Evolutionary conservation across 2,113 vertebrate genomes (phyloP).

Genomic region (Lutjanus erythropterus): DNA sequence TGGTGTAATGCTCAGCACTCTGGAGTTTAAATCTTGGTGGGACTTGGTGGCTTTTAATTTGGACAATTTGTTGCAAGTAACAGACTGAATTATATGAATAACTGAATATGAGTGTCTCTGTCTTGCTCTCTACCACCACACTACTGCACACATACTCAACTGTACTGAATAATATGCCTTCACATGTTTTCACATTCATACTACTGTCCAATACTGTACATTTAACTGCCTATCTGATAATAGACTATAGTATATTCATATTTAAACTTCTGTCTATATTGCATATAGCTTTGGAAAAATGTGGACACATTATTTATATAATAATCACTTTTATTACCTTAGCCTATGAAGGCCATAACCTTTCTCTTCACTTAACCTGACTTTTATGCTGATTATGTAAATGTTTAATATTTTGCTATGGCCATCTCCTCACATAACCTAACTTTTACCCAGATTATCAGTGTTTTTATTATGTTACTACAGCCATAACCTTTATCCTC

Average conservation of each 20-base stretch:
- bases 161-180: too few species aligned
- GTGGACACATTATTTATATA: not conserved
- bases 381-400: not conserved
- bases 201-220: too few species aligned
- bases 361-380: not conserved
- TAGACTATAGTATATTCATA: too few species aligned
- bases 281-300: not conserved
- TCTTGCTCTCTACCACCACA: too few species aligned
- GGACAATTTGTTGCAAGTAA: too few species aligned
- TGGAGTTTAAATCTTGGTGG: slow-evolving; percentile 85
- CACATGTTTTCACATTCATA: too few species aligned
- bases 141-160: too few species aligned
- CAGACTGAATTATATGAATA: too few species aligned
- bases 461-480: not conserved
- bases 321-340: not conserved
- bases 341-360: not conserved
- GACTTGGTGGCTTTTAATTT: slow-evolving; percentile 47
- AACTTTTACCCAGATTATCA: not conserved
- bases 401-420: too few species aligned
- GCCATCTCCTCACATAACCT: not conserved
- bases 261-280: too few species aligned
- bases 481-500: not conserved
- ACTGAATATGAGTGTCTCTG: too few species aligned
- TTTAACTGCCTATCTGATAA: too few species aligned
- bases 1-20: slow-evolving; percentile 86